phyloP scores from a whole-genome alignment of 2,113 vertebrate genomes.

The Ornithorhynchus anatinus region DNA sequence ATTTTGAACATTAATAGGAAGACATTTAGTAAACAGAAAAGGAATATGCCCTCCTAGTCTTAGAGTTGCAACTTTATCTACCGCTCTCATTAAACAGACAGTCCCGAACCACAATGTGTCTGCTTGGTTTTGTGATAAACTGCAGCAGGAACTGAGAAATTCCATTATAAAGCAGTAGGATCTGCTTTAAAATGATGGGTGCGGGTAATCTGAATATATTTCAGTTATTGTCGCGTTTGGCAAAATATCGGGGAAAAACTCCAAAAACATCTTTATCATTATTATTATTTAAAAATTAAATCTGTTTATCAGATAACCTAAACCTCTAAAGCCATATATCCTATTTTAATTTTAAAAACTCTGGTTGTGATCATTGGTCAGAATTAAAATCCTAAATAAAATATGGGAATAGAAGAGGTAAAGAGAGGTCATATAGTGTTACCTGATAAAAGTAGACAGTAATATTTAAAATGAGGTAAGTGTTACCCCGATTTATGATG shows the following conservation, averaged over 20 bases:
- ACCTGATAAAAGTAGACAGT: constrained; percentile 87
- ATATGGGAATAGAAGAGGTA: constrained; percentile 77
- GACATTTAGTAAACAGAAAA: too few relatives aligned
- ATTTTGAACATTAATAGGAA: too few relatives aligned
- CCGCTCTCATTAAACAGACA: too few relatives aligned
- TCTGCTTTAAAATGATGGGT: background rate
- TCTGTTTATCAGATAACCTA: constrained; percentile 76
- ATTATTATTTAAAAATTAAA: constrained; percentile 69
- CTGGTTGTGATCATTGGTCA: constrained; percentile 73
- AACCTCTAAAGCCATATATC: constrained; percentile 73
- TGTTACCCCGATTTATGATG: constrained; percentile 84
- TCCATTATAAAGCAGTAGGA: too few relatives aligned
- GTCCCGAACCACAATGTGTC: too few relatives aligned
- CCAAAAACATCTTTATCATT: constrained; percentile 24
- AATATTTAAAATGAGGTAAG: constrained; percentile 88
- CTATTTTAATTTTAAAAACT: constrained; percentile 77
- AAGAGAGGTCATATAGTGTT: constrained; percentile 83
- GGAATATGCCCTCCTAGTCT: too few relatives aligned
- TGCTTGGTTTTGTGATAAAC: constrained; percentile 12
- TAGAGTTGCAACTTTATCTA: too few relatives aligned
- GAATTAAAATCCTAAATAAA: constrained; percentile 82
- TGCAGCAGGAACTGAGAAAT: background rate
- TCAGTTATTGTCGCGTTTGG: constrained; percentile 53
- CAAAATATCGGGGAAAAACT: constrained; percentile 38
- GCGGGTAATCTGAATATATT: constrained; percentile 56